These are phyloP conservation scores for Solenopsis fugax DNA, from an alignment of 1,140 invertebrate species.

Conservation along the genomic window DNA sequence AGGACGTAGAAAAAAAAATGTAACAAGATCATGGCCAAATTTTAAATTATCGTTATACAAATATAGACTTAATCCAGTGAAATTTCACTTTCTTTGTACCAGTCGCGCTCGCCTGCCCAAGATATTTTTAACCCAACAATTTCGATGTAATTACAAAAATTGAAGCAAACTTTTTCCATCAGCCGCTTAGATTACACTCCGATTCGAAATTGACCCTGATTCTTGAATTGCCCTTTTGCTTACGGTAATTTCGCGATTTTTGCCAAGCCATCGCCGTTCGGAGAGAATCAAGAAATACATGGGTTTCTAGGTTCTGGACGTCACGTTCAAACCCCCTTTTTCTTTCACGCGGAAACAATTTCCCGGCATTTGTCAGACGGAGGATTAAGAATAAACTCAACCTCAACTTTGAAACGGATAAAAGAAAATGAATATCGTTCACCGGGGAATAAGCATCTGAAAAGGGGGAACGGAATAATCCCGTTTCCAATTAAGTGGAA, in stretches of 20 bases:
- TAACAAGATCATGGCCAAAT: neutral
- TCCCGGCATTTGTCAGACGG: constrained; percentile 26
- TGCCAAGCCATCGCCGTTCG: neutral
- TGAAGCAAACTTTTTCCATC: constrained; percentile 58
- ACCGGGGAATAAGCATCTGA: constrained; percentile 23
- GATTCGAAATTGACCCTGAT: constrained; percentile 48
- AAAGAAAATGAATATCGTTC: constrained; percentile 21
- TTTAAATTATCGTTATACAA: constrained; percentile 49
- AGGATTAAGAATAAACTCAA: constrained; percentile 54
- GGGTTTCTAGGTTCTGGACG: neutral
- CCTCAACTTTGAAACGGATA: neutral
- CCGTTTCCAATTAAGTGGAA: constrained; percentile 39
- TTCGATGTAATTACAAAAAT: constrained; percentile 52
- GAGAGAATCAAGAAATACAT: neutral
- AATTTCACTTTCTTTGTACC: neutral
- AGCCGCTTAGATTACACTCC: constrained; percentile 37
- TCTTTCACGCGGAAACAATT: constrained; percentile 42
- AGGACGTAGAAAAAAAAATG: neutral
- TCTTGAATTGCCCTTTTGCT: constrained; percentile 35
- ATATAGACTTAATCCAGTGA: constrained; percentile 45
- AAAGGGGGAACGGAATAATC: constrained; percentile 10
- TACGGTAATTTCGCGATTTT: constrained; percentile 43
- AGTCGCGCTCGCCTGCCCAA: neutral
- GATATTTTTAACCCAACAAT: constrained; percentile 38
- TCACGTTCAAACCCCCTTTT: neutral